A percentile compares a stretch with the other conserved stretches of the same genome.
phyloP scores from a whole-genome alignment of 2,113 vertebrate genomes.

The Oryzias woworae region DNA sequence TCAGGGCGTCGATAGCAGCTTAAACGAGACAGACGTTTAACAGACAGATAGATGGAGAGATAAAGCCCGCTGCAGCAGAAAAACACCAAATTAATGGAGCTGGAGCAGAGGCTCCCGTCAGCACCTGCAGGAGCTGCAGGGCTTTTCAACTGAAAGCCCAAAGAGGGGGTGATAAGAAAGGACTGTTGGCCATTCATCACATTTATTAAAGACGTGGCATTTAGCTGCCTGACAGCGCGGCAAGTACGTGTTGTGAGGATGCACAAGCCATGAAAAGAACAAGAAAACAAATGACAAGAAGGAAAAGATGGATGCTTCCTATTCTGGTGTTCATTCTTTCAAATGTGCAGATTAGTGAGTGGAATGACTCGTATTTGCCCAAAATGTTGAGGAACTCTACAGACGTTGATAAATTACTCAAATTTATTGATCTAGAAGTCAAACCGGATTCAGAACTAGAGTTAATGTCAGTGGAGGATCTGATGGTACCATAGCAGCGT shows the following conservation, averaged over 20 bases:
- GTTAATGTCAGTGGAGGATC: too few species aligned
- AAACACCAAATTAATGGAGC: conserved; percentile 33
- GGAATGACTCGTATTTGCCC: too few species aligned
- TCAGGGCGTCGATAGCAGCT: conserved; percentile 35
- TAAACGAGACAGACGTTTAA: conserved; percentile 52
- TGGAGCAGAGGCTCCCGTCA: conserved; percentile 48
- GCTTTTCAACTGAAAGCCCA: conserved; percentile 29
- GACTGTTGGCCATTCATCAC: conserved; percentile 41
- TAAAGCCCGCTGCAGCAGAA: conserved; percentile 12
- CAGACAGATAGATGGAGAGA: conserved; percentile 52
- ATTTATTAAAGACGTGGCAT: conserved; percentile 53
- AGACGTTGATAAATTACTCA: too few species aligned
- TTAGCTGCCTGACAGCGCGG: conserved; percentile 35
- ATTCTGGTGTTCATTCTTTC: too few species aligned
- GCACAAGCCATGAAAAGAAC: conserved; percentile 4
- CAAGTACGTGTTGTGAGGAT: conserved; percentile 19
- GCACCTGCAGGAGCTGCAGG: conserved; percentile 29
- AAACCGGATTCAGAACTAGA: too few species aligned
- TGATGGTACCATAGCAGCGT: too few species aligned
- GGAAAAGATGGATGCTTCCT: not conserved
- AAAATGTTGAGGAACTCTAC: too few species aligned
- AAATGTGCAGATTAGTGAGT: too few species aligned
- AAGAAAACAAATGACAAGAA: not conserved
- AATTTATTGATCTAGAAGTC: too few species aligned
- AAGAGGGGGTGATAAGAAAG: conserved; percentile 52